phyloP scores from a whole-genome alignment of 2,797 vertebrate genomes.

The Hyperoplus immaculatus region DNA sequence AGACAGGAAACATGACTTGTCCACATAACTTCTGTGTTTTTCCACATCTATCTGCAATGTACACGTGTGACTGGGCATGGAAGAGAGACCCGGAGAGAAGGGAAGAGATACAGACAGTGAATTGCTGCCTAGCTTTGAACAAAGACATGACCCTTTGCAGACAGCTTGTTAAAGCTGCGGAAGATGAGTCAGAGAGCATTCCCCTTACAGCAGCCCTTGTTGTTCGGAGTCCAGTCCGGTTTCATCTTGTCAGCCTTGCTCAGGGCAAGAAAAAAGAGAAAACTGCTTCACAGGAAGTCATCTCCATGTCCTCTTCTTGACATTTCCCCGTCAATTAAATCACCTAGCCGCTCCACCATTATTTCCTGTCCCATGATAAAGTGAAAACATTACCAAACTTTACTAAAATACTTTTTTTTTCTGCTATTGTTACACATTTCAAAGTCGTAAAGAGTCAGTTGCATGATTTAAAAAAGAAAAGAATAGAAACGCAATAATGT shows the following conservation, averaged over 20 bases:
- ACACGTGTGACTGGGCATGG: slow-evolving; percentile 19
- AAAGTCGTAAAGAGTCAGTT: background rate
- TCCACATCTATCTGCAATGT: slow-evolving; percentile 7
- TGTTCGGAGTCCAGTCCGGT: slow-evolving; percentile 76
- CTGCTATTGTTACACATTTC: too few species aligned
- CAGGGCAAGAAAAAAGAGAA: slow-evolving; percentile 47
- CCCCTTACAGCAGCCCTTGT: slow-evolving; percentile 75
- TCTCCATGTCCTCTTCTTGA: slow-evolving; percentile 61
- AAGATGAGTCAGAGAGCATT: slow-evolving; percentile 79
- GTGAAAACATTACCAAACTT: slow-evolving; percentile 26
- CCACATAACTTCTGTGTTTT: background rate
- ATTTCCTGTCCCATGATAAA: slow-evolving; percentile 34
- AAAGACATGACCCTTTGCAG: slow-evolving; percentile 54
- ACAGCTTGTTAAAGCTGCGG: slow-evolving; percentile 76
- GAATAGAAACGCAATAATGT: too few species aligned
- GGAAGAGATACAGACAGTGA: slow-evolving; percentile 35
- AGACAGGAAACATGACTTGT: slow-evolving; percentile 4
- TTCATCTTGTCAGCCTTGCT: slow-evolving; percentile 81
- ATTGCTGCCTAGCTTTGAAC: slow-evolving; percentile 53
- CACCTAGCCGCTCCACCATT: slow-evolving; percentile 40
- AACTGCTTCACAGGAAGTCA: slow-evolving; percentile 49
- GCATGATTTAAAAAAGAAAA: background rate
- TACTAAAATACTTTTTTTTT: background rate
- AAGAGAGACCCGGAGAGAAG: slow-evolving; percentile 11
- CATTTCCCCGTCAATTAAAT: slow-evolving; percentile 69